Percentiles rank a stretch among this genome's conserved stretches.
Evolutionary conservation across 2,797 vertebrate species (phyloP).

Genomic region (Zenarchopterus dispar): DNA sequence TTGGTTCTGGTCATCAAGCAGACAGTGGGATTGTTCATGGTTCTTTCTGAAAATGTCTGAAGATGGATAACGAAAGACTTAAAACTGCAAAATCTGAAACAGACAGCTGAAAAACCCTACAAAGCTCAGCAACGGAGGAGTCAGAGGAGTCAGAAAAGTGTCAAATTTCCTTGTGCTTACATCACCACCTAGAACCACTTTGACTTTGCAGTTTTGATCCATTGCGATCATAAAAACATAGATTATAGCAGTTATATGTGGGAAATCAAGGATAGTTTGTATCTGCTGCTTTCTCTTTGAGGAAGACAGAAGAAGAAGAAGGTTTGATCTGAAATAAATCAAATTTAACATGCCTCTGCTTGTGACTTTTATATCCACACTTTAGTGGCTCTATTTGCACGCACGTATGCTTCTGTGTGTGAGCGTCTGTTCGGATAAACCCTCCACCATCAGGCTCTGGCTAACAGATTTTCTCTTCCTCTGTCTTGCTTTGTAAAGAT

Average conservation of each 20-base stretch:
- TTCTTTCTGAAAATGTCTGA: too few species aligned
- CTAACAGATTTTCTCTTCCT: constrained; percentile 48
- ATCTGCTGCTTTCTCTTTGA: neutral
- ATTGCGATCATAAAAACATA: neutral
- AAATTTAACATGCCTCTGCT: neutral
- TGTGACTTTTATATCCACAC: constrained; percentile 11
- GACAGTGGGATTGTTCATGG: too few species aligned
- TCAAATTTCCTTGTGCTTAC: too few species aligned
- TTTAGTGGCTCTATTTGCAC: constrained; percentile 1
- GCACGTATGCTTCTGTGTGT: neutral
- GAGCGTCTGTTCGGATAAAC: constrained; percentile 53
- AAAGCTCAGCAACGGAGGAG: too few species aligned
- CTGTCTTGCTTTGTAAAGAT: constrained; percentile 36
- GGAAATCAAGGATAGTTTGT: neutral
- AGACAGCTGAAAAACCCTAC: too few species aligned
- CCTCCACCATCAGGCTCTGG: constrained; percentile 36
- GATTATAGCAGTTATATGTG: neutral
- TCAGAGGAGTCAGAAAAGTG: too few species aligned
- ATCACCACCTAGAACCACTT: too few species aligned
- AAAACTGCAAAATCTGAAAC: too few species aligned
- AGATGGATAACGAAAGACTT: too few species aligned
- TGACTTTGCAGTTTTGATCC: too few species aligned
- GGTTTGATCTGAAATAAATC: constrained; percentile 8
- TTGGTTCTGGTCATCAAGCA: too few species aligned
- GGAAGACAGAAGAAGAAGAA: neutral